Base-by-base conservation (phyloP, 2,113 vertebrate genomes). In the Notarius quadriscutis region DNA sequence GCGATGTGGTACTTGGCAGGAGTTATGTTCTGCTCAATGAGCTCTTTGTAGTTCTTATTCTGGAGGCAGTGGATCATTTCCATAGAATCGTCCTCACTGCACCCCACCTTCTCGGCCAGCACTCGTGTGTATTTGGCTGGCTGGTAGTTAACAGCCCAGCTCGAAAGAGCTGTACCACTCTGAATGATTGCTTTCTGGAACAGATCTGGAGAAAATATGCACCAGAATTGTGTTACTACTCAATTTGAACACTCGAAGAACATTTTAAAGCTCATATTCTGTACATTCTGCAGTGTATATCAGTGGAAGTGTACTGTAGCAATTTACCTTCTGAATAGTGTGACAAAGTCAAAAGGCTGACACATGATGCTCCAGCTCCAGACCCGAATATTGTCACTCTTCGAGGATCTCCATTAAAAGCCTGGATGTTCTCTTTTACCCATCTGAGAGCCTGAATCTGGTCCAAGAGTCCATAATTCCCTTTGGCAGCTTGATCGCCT, bases 151-250 rank as follows among this genome's bases (percentile, higher is more conserved):
- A 99, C 97, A 0, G 98, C 98, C 98, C 98, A 99, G 94, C 98
- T 99, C 93, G 98, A 98, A 89, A 99, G 93, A 60, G 98, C 98
- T 3, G 97, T 98, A 86, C 98, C 98, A 17, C 98, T 99, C 95
- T 99, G 98, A 94, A 99, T 99, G 94, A 99, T 98, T 80, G 98
- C 98, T 90, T 98, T 98, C 93, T 99, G 98, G 92, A 99, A 99
- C 77, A 99, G 95, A 91, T 99, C 98, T 99, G 95, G 86, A 90
- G 92, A 89, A 94, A 14, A 89, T 12, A 58, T 25, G 8, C 10
- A 75, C 34, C 27, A 48, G 14, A 17, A 58, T 15, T 20, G 3
- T 53, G 58, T 20, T 0, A 25, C 8, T 50, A 87, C 18, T 41
- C 53, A 30, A 71, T 84, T 4, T 57, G 22, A 55, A 78, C 74